phyloP scores from a whole-genome alignment of 2,797 vertebrate genomes.

The Pantherophis alleghaniensis region DNA sequence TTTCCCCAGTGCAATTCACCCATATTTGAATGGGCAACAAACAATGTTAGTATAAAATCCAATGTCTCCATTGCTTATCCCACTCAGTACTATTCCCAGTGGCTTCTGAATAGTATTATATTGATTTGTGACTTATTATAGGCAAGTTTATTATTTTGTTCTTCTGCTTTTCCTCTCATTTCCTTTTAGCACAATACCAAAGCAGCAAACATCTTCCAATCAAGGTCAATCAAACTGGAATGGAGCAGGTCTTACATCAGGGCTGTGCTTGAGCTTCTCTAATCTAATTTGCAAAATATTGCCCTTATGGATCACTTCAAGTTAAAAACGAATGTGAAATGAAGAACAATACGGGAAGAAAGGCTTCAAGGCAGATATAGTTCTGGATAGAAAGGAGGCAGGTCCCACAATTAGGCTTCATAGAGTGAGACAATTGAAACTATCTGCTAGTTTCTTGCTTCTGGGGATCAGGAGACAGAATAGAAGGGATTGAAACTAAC shows the following conservation, averaged over 20 bases:
- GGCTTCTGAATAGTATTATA: background rate
- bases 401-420: background rate
- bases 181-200: background rate
- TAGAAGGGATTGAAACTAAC: background rate
- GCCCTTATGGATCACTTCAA: background rate
- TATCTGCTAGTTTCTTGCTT: background rate
- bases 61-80: background rate
- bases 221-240: background rate
- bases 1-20: background rate
- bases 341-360: background rate
- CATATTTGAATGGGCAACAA: background rate
- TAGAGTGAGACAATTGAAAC: background rate
- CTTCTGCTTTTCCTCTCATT: background rate
- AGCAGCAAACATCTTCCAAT: background rate
- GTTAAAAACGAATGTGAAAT: background rate
- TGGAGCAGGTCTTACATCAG: background rate
- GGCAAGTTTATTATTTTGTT: background rate
- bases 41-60: background rate
- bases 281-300: background rate
- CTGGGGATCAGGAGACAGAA: background rate
- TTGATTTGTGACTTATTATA: background rate
- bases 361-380: background rate
- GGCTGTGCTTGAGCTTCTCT: background rate
- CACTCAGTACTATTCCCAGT: background rate
- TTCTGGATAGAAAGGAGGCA: background rate